Base-by-base conservation (phyloP, 2,113 vertebrate species). In the Phaethon lepturus region DNA sequence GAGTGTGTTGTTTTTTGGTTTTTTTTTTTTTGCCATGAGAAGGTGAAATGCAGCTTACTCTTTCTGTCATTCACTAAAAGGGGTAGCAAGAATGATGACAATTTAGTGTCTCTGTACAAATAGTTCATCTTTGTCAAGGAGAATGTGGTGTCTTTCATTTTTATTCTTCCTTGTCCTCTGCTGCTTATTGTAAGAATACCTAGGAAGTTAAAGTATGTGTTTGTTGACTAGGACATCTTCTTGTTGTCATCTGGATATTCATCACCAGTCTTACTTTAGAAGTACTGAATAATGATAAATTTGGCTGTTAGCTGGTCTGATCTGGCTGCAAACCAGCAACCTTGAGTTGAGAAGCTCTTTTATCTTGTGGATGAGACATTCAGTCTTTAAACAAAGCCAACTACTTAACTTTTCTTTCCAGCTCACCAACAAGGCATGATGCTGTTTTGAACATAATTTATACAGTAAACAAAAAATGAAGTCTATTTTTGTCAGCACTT, bases 401-500 rank as follows among this genome's bases (percentile, higher is more conserved):
- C 22, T 64, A 47, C 47, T 93, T 86, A 69, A 68, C 56, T 83
- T 67, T 79, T 85, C 38, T 49, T 90, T n/a, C 25, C 53, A 50
- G 17, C 29, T 63, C 38, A 83, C 17, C 25, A 75, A 68, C 20
- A 81, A 75, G 20, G 13, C 59, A 23, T 84, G 55, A 62, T 84
- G 22, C 20, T 90, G 13, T 84, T 85, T 86, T 87, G 85, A 93
- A 73, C 60, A 68, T 92, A 78, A 95, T 97, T 97, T 96, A 92
- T 93, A 91, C 40, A 93, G 40, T 94, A 97, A 98, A 97, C 40
- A 97, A 97, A 81, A 83, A 93, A 66, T 52, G 20, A 95, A 97
- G 50, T 93, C 22, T 88, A 5, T 93, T 97, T 95, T 82, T 96
- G 56, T 96, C 94, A 95, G 17, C 80, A 28, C 25, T 93, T 72